phyloP scores from a whole-genome alignment of 2,797 vertebrate species.

The Danio aesculapii region DNA sequence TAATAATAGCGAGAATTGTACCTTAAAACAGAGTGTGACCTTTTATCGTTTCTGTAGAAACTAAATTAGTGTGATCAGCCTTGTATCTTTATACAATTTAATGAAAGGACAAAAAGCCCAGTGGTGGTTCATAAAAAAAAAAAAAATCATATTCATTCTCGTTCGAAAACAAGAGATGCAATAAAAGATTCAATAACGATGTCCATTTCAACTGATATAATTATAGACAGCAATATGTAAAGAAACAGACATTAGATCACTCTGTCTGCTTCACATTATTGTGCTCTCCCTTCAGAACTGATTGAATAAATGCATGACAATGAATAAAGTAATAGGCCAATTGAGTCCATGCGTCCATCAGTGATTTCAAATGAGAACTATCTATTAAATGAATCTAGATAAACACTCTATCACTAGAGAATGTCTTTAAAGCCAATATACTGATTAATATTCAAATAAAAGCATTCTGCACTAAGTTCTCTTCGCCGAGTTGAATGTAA shows the following conservation, averaged over 20 bases:
- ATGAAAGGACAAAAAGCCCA: neutral
- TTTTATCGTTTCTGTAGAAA: neutral
- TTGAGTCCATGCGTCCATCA: neutral
- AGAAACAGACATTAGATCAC: neutral
- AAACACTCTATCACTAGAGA: neutral
- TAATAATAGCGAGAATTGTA: no score
- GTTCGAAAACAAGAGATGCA: neutral
- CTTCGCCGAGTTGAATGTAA: conserved; percentile 1
- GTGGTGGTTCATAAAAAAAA: neutral
- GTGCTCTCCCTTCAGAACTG: neutral
- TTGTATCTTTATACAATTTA: neutral
- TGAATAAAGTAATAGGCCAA: neutral
- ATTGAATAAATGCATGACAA: neutral
- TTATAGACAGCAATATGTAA: neutral
- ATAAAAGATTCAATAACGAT: neutral
- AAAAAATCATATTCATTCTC: neutral
- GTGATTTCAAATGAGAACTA: neutral
- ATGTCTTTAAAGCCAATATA: neutral
- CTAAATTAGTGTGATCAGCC: no score
- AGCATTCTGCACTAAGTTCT: neutral
- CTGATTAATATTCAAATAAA: conserved; percentile 5
- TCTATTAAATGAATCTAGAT: neutral
- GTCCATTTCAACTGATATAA: neutral
- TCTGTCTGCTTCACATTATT: conserved; percentile 2
- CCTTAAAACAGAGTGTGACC: no score